Evolutionary conservation across 2,888 invertebrate species (phyloP).

Genomic region (Bombylius major): DNA sequence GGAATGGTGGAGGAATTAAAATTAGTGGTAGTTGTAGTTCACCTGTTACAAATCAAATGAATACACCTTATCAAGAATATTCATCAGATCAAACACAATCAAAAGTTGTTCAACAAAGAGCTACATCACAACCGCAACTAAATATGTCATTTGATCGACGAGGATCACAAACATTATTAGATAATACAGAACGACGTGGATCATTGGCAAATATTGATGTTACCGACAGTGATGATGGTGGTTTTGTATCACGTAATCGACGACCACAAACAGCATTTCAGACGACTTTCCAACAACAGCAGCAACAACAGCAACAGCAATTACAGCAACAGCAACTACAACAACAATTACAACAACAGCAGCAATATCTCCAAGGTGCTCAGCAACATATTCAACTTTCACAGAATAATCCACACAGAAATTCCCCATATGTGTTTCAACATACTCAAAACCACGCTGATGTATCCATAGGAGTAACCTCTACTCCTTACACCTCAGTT

Average conservation of each 20-base stretch:
- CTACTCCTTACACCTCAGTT: background rate
- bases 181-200: slow-evolving; percentile 36
- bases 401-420: slow-evolving; percentile 5
- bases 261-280: slow-evolving; percentile 16
- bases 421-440: slow-evolving; percentile 14
- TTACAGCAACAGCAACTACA: background rate
- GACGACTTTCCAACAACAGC: slow-evolving; percentile 8
- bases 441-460: slow-evolving; percentile 3
- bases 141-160: slow-evolving; percentile 16
- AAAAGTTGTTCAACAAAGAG: slow-evolving; percentile 25
- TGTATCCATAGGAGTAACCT: background rate
- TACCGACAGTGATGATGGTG: slow-evolving; percentile 49
- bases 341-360: slow-evolving; percentile 7
- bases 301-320: slow-evolving; percentile 1
- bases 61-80: background rate
- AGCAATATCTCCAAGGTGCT: slow-evolving; percentile 2
- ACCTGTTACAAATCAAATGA: background rate
- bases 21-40: background rate
- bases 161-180: slow-evolving; percentile 12
- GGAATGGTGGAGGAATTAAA: slow-evolving; percentile 11
- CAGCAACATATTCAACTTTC: background rate
- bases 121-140: slow-evolving; percentile 56
- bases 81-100: background rate
- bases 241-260: slow-evolving; percentile 33
- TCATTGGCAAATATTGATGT: slow-evolving; percentile 47